Conservation (phyloP, 2,113 vertebrate genomes). For the Amblyopsis rosae region DNA sequence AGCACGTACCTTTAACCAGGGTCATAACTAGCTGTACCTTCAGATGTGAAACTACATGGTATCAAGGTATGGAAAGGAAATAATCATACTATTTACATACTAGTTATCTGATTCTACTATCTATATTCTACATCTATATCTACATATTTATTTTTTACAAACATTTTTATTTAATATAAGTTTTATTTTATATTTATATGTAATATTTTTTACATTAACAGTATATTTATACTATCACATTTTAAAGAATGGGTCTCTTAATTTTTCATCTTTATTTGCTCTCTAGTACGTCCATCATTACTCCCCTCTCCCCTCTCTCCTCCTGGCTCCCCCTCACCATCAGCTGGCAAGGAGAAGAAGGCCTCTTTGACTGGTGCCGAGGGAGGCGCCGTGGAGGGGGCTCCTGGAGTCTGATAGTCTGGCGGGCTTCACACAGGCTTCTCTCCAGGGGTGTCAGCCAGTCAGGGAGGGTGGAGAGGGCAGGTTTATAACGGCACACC, state of each 20-base stretch:
- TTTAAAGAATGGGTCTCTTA: background rate
- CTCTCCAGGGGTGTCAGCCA: constrained; percentile 40
- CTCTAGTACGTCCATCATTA: background rate
- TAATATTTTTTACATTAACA: background rate
- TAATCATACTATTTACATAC: no score
- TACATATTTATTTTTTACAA: background rate
- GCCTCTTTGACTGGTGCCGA: constrained; percentile 70
- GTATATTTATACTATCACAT: no score
- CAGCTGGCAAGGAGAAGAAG: constrained; percentile 74
- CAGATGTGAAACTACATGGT: no score
- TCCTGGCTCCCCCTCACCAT: constrained; percentile 50
- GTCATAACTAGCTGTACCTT: no score
- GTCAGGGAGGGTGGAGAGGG: constrained; percentile 35
- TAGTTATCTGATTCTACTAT: no score
- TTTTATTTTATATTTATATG: background rate
- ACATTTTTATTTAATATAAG: background rate
- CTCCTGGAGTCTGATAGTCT: constrained; percentile 80
- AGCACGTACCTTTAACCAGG: no score
- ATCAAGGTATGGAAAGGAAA: background rate
- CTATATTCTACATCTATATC: no score
- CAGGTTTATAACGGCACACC: constrained; percentile 75
- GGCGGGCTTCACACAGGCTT: constrained; percentile 53
- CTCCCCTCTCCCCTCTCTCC: background rate
- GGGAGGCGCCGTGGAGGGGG: constrained; percentile 25
- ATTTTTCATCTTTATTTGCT: background rate